phyloP scores from a whole-genome alignment of 1,140 invertebrate genomes.

The Cotesia glomerata region DNA sequence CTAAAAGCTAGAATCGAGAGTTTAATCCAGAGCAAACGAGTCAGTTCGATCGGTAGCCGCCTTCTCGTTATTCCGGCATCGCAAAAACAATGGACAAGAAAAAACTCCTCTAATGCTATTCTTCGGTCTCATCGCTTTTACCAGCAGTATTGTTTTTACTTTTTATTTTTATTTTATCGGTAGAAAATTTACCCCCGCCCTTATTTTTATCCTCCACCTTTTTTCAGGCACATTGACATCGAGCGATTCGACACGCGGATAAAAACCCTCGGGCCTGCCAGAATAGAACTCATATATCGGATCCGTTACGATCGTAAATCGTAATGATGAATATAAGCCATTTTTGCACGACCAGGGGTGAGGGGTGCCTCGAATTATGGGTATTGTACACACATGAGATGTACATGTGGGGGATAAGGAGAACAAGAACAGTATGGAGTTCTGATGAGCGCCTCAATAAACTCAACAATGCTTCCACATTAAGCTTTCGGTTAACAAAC shows the following conservation, averaged over 20 bases:
- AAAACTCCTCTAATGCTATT: neutral
- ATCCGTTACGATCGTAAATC: slow-evolving; percentile 17
- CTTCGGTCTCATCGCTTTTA: neutral
- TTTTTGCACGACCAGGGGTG: neutral
- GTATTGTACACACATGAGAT: neutral
- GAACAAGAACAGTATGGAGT: no score
- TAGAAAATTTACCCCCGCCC: neutral
- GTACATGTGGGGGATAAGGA: no score
- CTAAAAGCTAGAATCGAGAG: slow-evolving; percentile 16
- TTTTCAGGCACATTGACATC: neutral
- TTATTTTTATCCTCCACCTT: neutral
- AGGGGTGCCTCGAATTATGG: neutral
- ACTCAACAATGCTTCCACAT: no score
- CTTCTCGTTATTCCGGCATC: slow-evolving; percentile 15
- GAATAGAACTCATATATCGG: neutral
- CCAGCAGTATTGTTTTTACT: neutral
- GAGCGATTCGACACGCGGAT: slow-evolving; percentile 13
- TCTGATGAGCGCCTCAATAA: no score
- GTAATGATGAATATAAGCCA: neutral
- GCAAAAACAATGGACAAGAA: slow-evolving; percentile 20
- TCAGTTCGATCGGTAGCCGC: slow-evolving; percentile 9
- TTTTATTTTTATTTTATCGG: neutral
- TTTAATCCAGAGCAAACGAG: slow-evolving; percentile 16
- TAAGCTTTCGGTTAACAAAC: no score
- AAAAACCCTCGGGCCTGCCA: neutral